Percentiles rank a stretch among this genome's conserved stretches.
These are phyloP conservation scores for Amphibalanus amphitrite DNA, from an alignment of 1,140 invertebrate genomes.

Conservation along the genomic window DNA sequence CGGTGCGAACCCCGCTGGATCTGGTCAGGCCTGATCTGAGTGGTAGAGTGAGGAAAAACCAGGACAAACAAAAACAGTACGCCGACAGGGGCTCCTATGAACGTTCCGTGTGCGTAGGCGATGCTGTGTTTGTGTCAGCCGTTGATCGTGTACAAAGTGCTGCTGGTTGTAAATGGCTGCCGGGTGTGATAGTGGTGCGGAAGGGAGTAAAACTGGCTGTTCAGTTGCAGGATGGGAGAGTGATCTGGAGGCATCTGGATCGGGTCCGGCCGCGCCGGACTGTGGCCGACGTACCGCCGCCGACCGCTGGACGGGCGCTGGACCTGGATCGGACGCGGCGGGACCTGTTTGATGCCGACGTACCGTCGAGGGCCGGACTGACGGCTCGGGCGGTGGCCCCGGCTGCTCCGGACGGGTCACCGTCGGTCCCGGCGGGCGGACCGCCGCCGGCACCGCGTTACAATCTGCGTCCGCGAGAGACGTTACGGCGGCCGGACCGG, in stretches of 20 bases:
- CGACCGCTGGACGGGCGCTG: too few species aligned
- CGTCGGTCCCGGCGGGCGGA: too few species aligned
- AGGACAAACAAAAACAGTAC: not conserved
- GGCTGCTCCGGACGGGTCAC: too few species aligned
- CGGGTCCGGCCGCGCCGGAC: not conserved
- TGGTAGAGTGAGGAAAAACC: not conserved
- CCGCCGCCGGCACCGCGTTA: too few species aligned
- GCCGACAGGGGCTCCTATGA: not conserved
- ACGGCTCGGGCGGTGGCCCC: too few species aligned
- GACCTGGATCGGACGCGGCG: too few species aligned
- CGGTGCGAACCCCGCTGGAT: not conserved
- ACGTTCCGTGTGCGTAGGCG: not conserved
- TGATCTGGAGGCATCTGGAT: not conserved
- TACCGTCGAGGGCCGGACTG: too few species aligned
- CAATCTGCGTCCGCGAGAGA: too few species aligned
- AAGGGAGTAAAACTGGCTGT: not conserved
- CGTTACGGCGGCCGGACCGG: too few species aligned
- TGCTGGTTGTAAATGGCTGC: not conserved
- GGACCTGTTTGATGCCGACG: too few species aligned
- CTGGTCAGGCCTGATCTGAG: not conserved
- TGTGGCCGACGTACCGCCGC: not conserved
- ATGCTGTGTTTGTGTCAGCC: not conserved
- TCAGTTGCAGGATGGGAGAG: not conserved
- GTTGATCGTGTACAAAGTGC: not conserved
- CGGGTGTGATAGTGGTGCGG: not conserved